A percentile compares a stretch with the other conserved stretches of the same genome.
phyloP scores from a whole-genome alignment of 30 jellyfish, hydroid and myxozoan species.

The Hydra vulgaris region DNA sequence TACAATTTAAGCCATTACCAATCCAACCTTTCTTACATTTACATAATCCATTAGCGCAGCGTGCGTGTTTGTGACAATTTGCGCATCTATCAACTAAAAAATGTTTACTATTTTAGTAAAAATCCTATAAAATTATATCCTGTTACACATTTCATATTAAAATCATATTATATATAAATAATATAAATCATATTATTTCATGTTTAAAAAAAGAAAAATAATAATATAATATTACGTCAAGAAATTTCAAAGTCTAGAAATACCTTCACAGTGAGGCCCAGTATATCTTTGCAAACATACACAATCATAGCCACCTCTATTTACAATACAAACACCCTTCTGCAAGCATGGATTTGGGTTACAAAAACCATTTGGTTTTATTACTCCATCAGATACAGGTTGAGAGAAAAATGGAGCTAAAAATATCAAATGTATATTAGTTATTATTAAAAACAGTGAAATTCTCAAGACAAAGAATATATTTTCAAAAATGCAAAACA shows the following conservation, averaged over 20 bases:
- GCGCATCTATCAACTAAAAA: constrained; percentile 74
- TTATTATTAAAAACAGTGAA: too few relatives aligned
- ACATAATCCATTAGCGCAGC: constrained; percentile 63
- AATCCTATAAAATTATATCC: neutral
- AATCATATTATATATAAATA: too few relatives aligned
- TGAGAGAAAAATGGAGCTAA: neutral
- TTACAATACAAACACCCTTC: constrained; percentile 28
- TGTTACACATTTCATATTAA: too few relatives aligned
- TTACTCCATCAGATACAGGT: neutral
- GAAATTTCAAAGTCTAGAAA: too few relatives aligned
- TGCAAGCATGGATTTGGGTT: constrained; percentile 33
- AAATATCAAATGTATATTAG: too few relatives aligned
- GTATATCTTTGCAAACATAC: constrained; percentile 63
- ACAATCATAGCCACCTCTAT: constrained; percentile 51
- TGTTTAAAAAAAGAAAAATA: too few relatives aligned
- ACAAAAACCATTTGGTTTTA: constrained; percentile 12
- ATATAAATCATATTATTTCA: too few relatives aligned
- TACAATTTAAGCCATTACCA: constrained; percentile 86
- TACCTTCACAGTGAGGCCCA: constrained; percentile 86
- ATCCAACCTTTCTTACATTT: constrained; percentile 61
- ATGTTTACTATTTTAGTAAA: neutral
- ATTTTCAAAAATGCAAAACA: too few relatives aligned
- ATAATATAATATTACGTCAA: neutral
- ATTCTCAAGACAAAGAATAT: too few relatives aligned
- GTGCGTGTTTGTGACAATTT: constrained; percentile 65